Percentiles rank a stretch among this genome's conserved stretches.
Evolutionary conservation across 2,113 vertebrate species (phyloP).

Genomic region (Lynx canadensis): DNA sequence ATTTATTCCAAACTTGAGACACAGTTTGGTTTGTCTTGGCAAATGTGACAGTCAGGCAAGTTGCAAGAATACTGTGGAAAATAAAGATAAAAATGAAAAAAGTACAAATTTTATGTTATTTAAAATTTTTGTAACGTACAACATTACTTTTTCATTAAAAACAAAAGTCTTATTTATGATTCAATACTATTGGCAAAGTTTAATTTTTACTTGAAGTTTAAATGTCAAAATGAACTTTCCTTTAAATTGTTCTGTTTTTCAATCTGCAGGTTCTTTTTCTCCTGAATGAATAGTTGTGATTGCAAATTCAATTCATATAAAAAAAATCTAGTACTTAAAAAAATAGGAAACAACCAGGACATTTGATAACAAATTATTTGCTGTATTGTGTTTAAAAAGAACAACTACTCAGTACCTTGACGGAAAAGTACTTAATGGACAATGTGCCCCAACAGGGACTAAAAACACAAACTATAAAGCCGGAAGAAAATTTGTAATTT

Average conservation of each 20-base stretch:
- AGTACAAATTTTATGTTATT: neutral
- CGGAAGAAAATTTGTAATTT: conserved; percentile 26
- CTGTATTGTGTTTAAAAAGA: conserved; percentile 26
- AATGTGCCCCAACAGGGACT: neutral
- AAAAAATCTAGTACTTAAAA: conserved; percentile 20
- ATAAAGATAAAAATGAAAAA: conserved; percentile 6
- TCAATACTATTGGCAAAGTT: neutral
- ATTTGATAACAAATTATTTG: conserved; percentile 55
- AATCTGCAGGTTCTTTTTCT: conserved; percentile 31
- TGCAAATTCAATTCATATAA: conserved; percentile 55
- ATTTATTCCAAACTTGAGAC: neutral
- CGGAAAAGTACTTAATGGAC: neutral
- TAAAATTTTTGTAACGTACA: neutral
- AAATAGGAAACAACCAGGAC: neutral
- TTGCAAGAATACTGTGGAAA: neutral
- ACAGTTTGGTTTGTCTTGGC: neutral
- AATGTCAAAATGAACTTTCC: conserved; percentile 48
- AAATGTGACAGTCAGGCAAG: neutral
- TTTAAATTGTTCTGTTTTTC: conserved; percentile 55
- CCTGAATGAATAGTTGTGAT: conserved; percentile 62
- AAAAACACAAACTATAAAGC: neutral
- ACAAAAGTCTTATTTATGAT: neutral
- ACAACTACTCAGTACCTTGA: neutral
- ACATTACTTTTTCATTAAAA: neutral
- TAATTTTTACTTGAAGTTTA: conserved; percentile 25